phyloP scores from a whole-genome alignment of 2,113 vertebrate genomes.

The Martes martes region DNA sequence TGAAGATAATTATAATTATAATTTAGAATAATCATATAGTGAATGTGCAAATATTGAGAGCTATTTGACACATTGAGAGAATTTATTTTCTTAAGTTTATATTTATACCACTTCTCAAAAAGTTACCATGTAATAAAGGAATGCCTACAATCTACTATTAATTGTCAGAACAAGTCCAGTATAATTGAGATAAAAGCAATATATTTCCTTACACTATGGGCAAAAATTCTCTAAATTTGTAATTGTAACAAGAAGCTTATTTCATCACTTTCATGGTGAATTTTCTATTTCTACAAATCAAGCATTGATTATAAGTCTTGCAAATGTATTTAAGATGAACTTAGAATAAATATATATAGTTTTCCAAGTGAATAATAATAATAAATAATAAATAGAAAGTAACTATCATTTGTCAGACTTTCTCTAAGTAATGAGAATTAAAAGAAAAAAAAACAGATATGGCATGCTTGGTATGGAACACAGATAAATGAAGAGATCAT shows the following conservation, averaged over 20 bases:
- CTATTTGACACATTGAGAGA: neutral
- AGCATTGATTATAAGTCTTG: neutral
- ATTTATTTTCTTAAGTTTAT: neutral
- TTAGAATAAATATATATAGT: neutral
- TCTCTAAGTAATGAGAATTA: neutral
- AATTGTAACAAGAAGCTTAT: neutral
- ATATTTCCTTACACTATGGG: neutral
- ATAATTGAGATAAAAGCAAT: neutral
- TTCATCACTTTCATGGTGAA: neutral
- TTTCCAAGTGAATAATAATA: neutral
- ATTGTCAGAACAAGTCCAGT: neutral
- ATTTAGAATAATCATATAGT: neutral
- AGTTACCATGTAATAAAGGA: neutral
- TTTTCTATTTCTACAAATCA: constrained; percentile 1
- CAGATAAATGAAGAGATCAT: neutral
- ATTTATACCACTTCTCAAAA: neutral
- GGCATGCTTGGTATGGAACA: neutral
- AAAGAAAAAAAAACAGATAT: neutral
- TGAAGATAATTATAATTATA: neutral
- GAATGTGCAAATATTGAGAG: neutral
- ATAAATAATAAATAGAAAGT: neutral
- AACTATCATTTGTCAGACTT: neutral
- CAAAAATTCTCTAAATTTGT: neutral
- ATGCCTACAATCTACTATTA: neutral
- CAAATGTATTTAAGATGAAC: neutral